These are phyloP conservation scores for Tillus elongatus DNA, from an alignment of 2,888 invertebrate genomes.

Conservation along the genomic window DNA sequence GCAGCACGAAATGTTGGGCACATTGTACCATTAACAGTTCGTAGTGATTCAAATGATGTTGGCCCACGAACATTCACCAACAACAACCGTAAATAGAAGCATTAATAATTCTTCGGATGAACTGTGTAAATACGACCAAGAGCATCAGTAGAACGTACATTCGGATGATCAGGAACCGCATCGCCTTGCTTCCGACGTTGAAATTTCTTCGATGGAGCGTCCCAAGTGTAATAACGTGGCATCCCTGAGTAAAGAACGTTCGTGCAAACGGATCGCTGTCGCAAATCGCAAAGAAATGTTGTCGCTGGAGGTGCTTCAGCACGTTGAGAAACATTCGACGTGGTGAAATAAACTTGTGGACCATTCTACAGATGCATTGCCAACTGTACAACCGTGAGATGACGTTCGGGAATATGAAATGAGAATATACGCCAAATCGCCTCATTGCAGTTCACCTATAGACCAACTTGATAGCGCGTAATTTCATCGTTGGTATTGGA, in stretches of 20 bases:
- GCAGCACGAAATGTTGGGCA: slow-evolving; percentile 25
- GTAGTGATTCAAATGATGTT: too few relatives aligned
- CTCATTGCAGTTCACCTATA: slow-evolving; percentile 25
- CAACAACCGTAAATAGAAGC: too few relatives aligned
- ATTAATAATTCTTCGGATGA: slow-evolving; percentile 10
- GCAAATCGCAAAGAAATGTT: slow-evolving; percentile 20
- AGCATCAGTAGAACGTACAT: too few relatives aligned
- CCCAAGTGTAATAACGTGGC: too few relatives aligned
- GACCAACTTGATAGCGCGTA: slow-evolving; percentile 22
- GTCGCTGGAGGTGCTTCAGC: slow-evolving; percentile 18
- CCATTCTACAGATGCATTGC: slow-evolving; percentile 21
- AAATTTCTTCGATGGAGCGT: slow-evolving; percentile 29
- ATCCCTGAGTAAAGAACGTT: slow-evolving; percentile 33
- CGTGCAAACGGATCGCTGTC: slow-evolving; percentile 23
- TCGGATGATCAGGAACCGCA: slow-evolving; percentile 15
- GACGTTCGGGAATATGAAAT: slow-evolving; percentile 22
- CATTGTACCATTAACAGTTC: slow-evolving; percentile 8
- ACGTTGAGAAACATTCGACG: slow-evolving; percentile 14
- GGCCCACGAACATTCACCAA: too few relatives aligned
- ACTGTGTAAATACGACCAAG: too few relatives aligned
- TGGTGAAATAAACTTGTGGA: slow-evolving; percentile 22
- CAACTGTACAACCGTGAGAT: slow-evolving; percentile 26
- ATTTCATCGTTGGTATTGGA: slow-evolving; percentile 22
- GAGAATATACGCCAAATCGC: too few relatives aligned
- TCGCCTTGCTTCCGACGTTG: slow-evolving; percentile 28